Evolutionary conservation across 2,113 vertebrate species (phyloP).

Genomic region (Monopterus albus): DNA sequence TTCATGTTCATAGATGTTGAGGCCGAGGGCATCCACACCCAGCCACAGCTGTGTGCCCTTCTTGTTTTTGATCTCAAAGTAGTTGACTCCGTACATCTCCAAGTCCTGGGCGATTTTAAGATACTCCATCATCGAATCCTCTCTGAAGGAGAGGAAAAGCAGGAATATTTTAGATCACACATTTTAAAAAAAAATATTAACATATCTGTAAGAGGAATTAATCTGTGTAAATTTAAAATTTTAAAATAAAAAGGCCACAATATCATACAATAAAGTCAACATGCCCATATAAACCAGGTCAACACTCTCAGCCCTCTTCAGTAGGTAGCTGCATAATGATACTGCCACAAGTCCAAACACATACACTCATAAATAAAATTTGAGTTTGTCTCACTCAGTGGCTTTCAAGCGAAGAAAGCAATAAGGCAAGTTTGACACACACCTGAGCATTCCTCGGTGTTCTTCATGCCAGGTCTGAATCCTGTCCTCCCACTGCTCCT

Average conservation of each 20-base stretch:
- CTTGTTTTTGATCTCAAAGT: constrained; percentile 99
- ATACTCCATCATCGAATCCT: constrained; percentile 99
- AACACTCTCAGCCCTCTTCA: neutral
- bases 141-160: constrained; percentile 76
- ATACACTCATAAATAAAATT: neutral
- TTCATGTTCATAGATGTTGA: constrained; percentile 97
- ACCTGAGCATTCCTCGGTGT: constrained; percentile 96
- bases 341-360: constrained; percentile 49
- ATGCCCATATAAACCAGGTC: neutral
- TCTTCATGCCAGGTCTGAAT: constrained; percentile 99
- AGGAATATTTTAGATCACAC: neutral
- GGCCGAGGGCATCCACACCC: constrained; percentile 95
- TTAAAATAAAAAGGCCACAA: neutral
- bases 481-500: constrained; percentile 98
- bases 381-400: neutral
- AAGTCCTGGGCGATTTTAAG: constrained; percentile 97
- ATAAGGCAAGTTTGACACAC: neutral
- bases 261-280: neutral
- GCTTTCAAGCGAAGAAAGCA: neutral
- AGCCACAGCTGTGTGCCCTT: constrained; percentile 98
- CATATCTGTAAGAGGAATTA: neutral
- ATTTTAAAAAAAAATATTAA: neutral
- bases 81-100: constrained; percentile 99
- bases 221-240: neutral
- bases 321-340: neutral